Evolutionary conservation across 1,140 invertebrate species (phyloP).

Genomic region (Pygmarrhopalites habei): DNA sequence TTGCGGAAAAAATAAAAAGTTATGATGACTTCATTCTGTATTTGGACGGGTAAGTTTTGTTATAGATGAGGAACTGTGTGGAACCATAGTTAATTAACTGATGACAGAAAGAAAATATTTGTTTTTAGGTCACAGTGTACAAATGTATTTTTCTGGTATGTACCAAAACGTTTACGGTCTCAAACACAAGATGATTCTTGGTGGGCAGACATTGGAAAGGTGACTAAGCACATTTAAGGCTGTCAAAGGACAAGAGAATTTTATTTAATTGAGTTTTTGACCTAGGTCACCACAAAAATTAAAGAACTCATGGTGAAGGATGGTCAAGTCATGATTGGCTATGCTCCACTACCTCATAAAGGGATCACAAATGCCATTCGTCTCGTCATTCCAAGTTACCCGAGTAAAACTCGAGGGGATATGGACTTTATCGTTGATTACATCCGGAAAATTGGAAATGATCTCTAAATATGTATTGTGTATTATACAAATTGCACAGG

Average conservation of each 20-base stretch:
- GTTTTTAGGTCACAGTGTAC: too few relatives aligned
- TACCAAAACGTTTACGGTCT: conserved; percentile 64
- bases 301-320: conserved; percentile 70
- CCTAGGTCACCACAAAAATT: conserved; percentile 69
- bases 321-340: conserved; percentile 72
- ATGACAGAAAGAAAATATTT: too few relatives aligned
- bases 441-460: conserved; percentile 52
- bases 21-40: conserved; percentile 57
- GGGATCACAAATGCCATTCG: conserved; percentile 76
- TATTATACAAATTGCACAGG: too few relatives aligned
- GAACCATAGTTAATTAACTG: too few relatives aligned
- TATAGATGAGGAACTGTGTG: too few relatives aligned
- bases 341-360: conserved; percentile 63
- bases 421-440: conserved; percentile 58
- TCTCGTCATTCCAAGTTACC: conserved; percentile 70
- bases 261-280: neutral
- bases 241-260: neutral
- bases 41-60: conserved; percentile 49
- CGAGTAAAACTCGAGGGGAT: conserved; percentile 50
- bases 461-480: conserved; percentile 42
- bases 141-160: conserved; percentile 83
- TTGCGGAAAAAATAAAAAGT: conserved; percentile 46
- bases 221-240: conserved; percentile 41
- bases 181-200: conserved; percentile 56
- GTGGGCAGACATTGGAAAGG: conserved; percentile 58